These are phyloP conservation scores for Dermatophagoides farinae DNA, from an alignment of 1,140 invertebrate genomes.

Conservation along the genomic window DNA sequence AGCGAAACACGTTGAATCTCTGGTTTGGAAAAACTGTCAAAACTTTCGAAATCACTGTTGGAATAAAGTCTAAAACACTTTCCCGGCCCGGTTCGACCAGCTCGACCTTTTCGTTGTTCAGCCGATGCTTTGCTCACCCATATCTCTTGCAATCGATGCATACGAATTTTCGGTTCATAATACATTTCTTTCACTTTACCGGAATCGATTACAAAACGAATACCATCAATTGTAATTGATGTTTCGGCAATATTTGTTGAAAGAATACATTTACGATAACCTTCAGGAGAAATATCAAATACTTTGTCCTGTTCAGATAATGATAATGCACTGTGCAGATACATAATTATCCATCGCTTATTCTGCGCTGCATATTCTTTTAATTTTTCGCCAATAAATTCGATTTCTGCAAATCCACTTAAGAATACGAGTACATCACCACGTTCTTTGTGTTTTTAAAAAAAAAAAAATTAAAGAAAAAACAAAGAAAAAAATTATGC, in stretches of 20 bases:
- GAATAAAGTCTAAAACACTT: slow-evolving; percentile 66
- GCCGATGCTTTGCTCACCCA: slow-evolving; percentile 94
- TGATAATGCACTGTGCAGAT: slow-evolving; percentile 77
- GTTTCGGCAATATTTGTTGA: slow-evolving; percentile 99
- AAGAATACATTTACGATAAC: slow-evolving; percentile 80
- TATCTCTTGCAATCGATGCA: slow-evolving; percentile 80
- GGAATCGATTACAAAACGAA: slow-evolving; percentile 90
- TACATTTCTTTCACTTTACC: slow-evolving; percentile 98
- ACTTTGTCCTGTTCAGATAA: slow-evolving; percentile 89
- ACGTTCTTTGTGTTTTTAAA: slow-evolving; percentile 40
- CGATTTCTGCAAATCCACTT: slow-evolving; percentile 87
- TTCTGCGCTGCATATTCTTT: slow-evolving; percentile 57
- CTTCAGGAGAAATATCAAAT: slow-evolving; percentile 83
- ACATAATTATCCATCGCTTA: slow-evolving; percentile 78
- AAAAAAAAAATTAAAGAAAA: background rate
- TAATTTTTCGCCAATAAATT: slow-evolving; percentile 57
- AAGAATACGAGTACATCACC: slow-evolving; percentile 92
- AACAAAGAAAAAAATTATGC: background rate
- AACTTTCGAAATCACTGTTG: slow-evolving; percentile 55
- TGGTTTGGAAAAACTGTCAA: slow-evolving; percentile 58
- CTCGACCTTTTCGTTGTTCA: slow-evolving; percentile 86
- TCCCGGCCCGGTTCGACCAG: slow-evolving; percentile 47
- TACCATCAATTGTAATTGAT: slow-evolving; percentile 93
- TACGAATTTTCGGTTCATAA: slow-evolving; percentile 90
- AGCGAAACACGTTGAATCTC: slow-evolving; percentile 79